Evolutionary conservation across 2,797 vertebrate genomes (phyloP), one percentile per base, ranked within the genome.

Genomic region (Zenarchopterus dispar): DNA sequence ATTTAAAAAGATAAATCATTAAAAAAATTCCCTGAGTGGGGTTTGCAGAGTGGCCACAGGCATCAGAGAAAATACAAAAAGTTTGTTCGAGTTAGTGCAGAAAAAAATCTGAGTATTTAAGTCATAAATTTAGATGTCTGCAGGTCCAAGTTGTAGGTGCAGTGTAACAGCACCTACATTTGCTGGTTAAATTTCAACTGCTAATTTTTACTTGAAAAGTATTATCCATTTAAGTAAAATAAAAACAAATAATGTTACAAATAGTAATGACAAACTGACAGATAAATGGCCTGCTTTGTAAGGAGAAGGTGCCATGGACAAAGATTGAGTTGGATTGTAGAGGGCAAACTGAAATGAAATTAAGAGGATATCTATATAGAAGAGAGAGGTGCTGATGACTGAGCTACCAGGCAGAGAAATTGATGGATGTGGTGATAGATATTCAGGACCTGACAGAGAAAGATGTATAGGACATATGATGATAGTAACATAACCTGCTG

Each of bases 1-100:
- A 59, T 65, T n/a, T 73, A 69, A 64, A 56, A 18, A 11, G 11
- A 75, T 63, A 77, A 58, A 28, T 28, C 5, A 28, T 5, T 6
- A 55, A 18, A n/a, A 39, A 76, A 75, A 77, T 56, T 77, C 70
- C 23, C 59, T 59, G 17, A 61, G 44, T 58, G 56, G 13, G 19
- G 11, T 67, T 36, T 47, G 48, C n/a, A 70, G 24, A 52, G 48
- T 3, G 21, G 50, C 44, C 36, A 43, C 5, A 50, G 18, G 18
- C 1, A 6, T 60, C 39, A 58, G 31, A 54, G 44, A 58, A 55
- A 51, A 57, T 53, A 50, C 1, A 1, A 55, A 28, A 31, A 54
- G 44, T 57, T 70, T 48, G 54, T 55, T 51, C 16, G 57, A 64
- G 61, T 73, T 19, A 1, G 56, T 1, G 48, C 28, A 18, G 18